These are phyloP conservation scores for Lophura nycthemera DNA, from an alignment of 2,113 vertebrate genomes.

Conservation along the genomic window DNA sequence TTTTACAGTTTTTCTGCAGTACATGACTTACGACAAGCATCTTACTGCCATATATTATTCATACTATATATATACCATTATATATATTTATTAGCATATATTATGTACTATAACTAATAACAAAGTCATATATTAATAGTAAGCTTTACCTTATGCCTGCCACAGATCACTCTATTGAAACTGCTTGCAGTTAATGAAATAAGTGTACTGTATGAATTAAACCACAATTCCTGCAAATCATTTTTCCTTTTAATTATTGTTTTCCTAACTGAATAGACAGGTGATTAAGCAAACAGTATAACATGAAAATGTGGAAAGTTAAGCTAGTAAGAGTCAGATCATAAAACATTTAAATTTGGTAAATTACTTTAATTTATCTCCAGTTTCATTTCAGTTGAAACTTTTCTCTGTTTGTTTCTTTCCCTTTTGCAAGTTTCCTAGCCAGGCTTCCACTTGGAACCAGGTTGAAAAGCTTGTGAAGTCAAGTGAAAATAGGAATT, in stretches of 20 bases:
- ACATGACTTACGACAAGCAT: background rate
- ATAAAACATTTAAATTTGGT: background rate
- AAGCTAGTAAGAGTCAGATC: background rate
- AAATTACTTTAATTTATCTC: background rate
- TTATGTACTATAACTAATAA: too few species aligned
- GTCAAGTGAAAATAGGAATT: background rate
- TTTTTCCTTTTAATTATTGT: slow-evolving; percentile 7
- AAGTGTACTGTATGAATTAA: slow-evolving; percentile 8
- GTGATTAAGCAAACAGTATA: background rate
- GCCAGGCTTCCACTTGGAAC: background rate
- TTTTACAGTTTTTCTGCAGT: background rate
- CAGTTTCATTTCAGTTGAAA: background rate
- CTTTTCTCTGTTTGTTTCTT: background rate
- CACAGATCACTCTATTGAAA: background rate
- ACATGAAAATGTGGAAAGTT: background rate
- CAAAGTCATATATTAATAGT: background rate
- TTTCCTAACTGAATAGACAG: slow-evolving; percentile 10
- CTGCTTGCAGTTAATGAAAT: background rate
- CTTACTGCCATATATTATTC: background rate
- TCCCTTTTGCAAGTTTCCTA: accelerated
- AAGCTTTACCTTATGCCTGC: background rate
- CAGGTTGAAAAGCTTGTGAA: background rate
- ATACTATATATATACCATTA: too few species aligned
- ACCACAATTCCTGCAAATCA: background rate
- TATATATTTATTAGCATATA: too few species aligned